Evolutionary conservation across 2,888 invertebrate genomes (phyloP), one percentile per base, ranked within the genome.

Genomic region (Dryadula phaetusa): DNA sequence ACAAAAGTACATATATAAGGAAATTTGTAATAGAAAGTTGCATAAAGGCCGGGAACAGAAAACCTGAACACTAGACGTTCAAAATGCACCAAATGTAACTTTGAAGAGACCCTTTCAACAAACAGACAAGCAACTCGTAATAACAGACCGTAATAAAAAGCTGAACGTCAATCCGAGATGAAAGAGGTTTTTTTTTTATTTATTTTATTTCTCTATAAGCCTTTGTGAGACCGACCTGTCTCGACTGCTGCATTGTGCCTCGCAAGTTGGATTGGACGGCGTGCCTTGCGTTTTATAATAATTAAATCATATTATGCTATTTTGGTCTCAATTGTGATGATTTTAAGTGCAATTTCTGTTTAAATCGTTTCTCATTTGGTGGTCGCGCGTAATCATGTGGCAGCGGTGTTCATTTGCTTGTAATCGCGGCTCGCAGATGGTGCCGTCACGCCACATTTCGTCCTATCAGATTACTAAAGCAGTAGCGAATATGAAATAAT

Each of bases 151-250:
- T 65, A 74, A 73, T 77, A 79, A 79, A 72, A 72, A 74, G 72
- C 70, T 76, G 76, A 74, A 77, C 79, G 82, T 82, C 80, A 81
- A 77, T 81, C 76, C 75, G 75, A 81, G 75, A 79, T 82, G 80
- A 81, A 80, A 81, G 76, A 74, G 71, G 32, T 61, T 72, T 64
- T 77, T 79, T 79, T 78, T 76, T 74, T 78, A 78, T 75, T 72
- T 70, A 78, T 75, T 72, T 70, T 76, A 75, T 74, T 78, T 74
- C 75, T 74, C 76, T 74, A 76, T 70, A 74, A 70, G 73, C 74
- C 72, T 74, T 75, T 76, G 72, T 72, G 69, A 62, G 72, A 61
- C 70, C 70, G 72, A 72, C 70, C 72, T 72, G 72, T 72, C 70
- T 70, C 72, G 70, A 69, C 70, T 70, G 73, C 62, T 64, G 70